Evolutionary conservation across 2,888 invertebrate genomes (phyloP), one percentile per base, ranked within the genome.

Genomic region (Copidosoma aretas): DNA sequence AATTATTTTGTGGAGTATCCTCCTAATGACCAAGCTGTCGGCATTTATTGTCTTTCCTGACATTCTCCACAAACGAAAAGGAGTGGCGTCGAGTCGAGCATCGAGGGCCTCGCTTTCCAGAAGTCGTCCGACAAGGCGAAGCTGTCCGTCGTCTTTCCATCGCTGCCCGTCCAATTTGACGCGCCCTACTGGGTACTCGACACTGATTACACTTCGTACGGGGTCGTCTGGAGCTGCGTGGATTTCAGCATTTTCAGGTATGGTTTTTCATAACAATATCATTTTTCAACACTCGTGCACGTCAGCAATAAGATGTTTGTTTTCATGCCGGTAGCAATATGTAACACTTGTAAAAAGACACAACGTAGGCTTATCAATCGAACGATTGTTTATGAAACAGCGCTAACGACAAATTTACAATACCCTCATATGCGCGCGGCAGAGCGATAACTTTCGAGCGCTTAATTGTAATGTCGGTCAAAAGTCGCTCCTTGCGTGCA

Each of bases 111-210:
- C 64, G 90, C 88, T 1, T 86, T 82, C 60, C 82, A 86, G 71
- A 84, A 85, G 52, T 86, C 86, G 68, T 82, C 85, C 46, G 87
- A 87, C 58, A 88, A 87, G 63, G 87, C 87, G n/a, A 90, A 89
- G 81, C 84, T 91, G 41, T 82, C 85, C 0, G 89, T 91, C 22
- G 84, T 84, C 41, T 91, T 91, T 80, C 89, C 90, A 1, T 87
- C 88, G 0, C 79, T 90, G 51, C 90, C 90, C 83, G 86, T 88
- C 41, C 79, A 84, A 41, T 82, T 86, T 51, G 86, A 87, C 32
- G 86, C 86, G 1, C 86, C 88, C 0, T 90, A 90, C 76, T 90
- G 89, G 89, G 83, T 91, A 0, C 76, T 91, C 17, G 87, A 85
- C 39, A 90, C 91, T 0, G 90, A 91, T 78, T 91, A 91, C 77